phyloP scores from a whole-genome alignment of 1,140 invertebrate species.

The Condylostylus longicornis region DNA sequence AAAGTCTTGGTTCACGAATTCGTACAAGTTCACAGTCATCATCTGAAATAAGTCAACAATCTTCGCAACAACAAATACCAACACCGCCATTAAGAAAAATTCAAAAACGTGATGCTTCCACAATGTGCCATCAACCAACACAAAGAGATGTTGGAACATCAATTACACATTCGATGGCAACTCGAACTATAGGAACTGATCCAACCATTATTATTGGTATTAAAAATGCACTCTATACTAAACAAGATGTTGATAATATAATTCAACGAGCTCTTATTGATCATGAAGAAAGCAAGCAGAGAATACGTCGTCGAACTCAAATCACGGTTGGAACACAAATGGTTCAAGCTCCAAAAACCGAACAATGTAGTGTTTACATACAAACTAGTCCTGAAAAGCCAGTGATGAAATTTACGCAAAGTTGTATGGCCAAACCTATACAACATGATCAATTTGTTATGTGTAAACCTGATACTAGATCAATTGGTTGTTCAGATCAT shows the following conservation, averaged over 20 bases:
- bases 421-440: conserved; percentile 15
- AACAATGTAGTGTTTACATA: conserved; percentile 16
- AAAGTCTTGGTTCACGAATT: conserved; percentile 23
- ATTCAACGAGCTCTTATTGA: conserved; percentile 13
- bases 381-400: conserved; percentile 23
- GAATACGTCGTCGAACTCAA: conserved; percentile 24
- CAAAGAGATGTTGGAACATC: conserved; percentile 16
- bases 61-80: conserved; percentile 9
- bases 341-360: conserved; percentile 17
- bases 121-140: conserved; percentile 38
- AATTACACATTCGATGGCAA: conserved; percentile 1
- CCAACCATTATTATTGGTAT: conserved; percentile 6
- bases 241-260: conserved; percentile 15
- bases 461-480: conserved; percentile 29
- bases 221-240: conserved; percentile 16
- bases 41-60: conserved; percentile 2
- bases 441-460: conserved; percentile 27
- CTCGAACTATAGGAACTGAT: conserved; percentile 13
- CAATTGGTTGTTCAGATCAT: conserved; percentile 35
- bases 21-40: conserved; percentile 19
- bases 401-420: conserved; percentile 14
- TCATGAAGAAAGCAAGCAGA: conserved; percentile 9
- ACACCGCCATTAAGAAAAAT: conserved; percentile 13
- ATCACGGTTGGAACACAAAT: conserved; percentile 29
- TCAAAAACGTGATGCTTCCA: conserved; percentile 44